Evolutionary conservation across 2,797 vertebrate genomes (phyloP), one percentile per base, ranked within the genome.

Genomic region (Staurois parvus): DNA sequence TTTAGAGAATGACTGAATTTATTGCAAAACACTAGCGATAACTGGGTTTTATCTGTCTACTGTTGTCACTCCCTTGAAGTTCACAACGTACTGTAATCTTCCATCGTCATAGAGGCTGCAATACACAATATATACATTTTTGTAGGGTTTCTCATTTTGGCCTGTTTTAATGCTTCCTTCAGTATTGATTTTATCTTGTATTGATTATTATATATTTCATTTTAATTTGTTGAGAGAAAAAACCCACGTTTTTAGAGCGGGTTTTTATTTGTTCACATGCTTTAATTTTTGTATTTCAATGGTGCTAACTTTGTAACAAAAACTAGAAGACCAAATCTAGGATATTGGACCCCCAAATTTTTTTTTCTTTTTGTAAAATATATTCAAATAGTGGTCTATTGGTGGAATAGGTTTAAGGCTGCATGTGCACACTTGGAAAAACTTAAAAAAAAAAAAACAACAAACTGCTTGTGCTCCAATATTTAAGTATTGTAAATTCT

Each of bases 151-250:
- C 26, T 68, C 3, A 26, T 24, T 84, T 45, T 40, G 0, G 30
- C 2, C 9, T 89, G 82, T 91, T 91, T 87, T 85, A 92, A 88
- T 89, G 88, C 62, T 91, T 92, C 42, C 45, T 72, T 67, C 70
- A 73, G 52, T 84, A 72, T 84, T 78, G 19, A 17, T 70, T 78
- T 84, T 17, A 70, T 13, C n/a, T 79, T 79, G 5, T 68, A 34
- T 70, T 17, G 67, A 37, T 48, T 28, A 66, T n/a, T 28, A 77
- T 78, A 21, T 40, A 4, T 77, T 1, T 67, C 4, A 21, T 30
- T 30, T 13, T 8, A 37, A 6, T 34, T 42, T 32, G n/a, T n/a
- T n/a, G n/a, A n/a, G n/a, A n/a, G n/a, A 13, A 21, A n/a, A 52
- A 64, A 72, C 73, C 76, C 76, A 85, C 59, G 72, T 81, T 45